Conservation (phyloP, 1,140 invertebrate species). For the Pissodes strobi region DNA sequence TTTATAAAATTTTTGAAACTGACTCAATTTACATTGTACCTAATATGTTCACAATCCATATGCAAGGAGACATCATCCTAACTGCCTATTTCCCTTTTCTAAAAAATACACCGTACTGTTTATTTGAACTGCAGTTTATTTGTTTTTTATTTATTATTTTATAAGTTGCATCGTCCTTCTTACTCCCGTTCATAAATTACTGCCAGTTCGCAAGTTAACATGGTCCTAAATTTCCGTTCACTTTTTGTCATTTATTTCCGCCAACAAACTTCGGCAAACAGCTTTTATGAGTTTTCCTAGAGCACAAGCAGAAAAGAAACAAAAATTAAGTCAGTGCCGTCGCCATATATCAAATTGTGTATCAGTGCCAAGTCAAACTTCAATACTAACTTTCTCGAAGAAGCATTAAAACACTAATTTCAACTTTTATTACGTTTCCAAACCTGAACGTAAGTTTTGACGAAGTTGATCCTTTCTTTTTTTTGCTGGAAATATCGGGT, state of each 20-base stretch:
- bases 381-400: slow-evolving; percentile 28
- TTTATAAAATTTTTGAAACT: too few species aligned
- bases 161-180: too few species aligned
- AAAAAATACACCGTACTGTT: too few species aligned
- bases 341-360: slow-evolving; percentile 31
- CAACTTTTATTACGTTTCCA: slow-evolving; percentile 29
- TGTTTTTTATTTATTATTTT: neutral
- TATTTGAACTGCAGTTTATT: too few species aligned
- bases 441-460: slow-evolving; percentile 13
- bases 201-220: too few species aligned
- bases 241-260: slow-evolving; percentile 7
- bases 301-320: slow-evolving; percentile 3
- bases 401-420: slow-evolving; percentile 27
- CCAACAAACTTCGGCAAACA: slow-evolving; percentile 19
- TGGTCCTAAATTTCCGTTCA: neutral
- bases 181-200: too few species aligned
- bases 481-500: neutral
- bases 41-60: too few species aligned
- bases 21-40: too few species aligned
- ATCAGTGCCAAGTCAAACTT: slow-evolving; percentile 30
- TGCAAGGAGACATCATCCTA: too few species aligned
- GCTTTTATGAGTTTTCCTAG: slow-evolving; percentile 20
- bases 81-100: too few species aligned
- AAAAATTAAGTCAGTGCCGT: slow-evolving; percentile 22
- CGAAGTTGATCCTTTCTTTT: slow-evolving; percentile 7